Evolutionary conservation across 2,888 invertebrate species (phyloP), one percentile per base, ranked within the genome.

Genomic region (Zonitis immaculata): DNA sequence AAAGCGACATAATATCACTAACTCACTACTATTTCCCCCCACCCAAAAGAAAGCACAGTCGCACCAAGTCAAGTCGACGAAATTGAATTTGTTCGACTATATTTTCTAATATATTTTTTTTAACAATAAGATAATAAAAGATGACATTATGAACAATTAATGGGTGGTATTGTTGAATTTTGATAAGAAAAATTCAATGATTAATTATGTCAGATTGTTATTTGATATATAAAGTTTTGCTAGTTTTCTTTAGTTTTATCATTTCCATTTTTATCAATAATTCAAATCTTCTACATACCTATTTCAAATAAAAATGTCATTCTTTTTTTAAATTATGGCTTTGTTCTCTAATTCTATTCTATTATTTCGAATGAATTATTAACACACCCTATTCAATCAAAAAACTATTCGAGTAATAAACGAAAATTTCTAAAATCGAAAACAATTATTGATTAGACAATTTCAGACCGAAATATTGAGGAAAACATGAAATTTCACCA

Each of bases 161-260:
- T 35, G 35, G 35, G 5, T 35, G 6, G 35, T 35, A 14, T 39
- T 26, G 26, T 26, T n/a, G 11, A 28, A 28, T 28, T 28, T 28
- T 5, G n/a, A 28, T n/a, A 28, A 28, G 11, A 28, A 28, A 28
- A 16, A 18, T 39, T 39, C 16, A 39, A 39, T 39, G 16, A 39
- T 39, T 16, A 14, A 39, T 39, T 16, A 18, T 18, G 16, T 6
- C 7, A 39, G 7, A 26, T 8, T 18, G 54, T 51, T 22, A 51
- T 51, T 52, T 52, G 52, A 56, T 56, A 56, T 49, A 51, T 48
- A 32, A 44, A 42, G 47, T 56, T 52, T 52, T 47, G 49, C 46
- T 44, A 56, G 16, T 18, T 11, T 11, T 39, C 39, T 18, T 39
- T 16, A 18, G 16, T 18, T 26, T 26, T 26, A 7, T 26, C 26